A percentile compares a stretch with the other conserved stretches of the same genome.
Evolutionary conservation across 2,797 vertebrate species (phyloP).

Genomic region (Rhynchonycteris naso): DNA sequence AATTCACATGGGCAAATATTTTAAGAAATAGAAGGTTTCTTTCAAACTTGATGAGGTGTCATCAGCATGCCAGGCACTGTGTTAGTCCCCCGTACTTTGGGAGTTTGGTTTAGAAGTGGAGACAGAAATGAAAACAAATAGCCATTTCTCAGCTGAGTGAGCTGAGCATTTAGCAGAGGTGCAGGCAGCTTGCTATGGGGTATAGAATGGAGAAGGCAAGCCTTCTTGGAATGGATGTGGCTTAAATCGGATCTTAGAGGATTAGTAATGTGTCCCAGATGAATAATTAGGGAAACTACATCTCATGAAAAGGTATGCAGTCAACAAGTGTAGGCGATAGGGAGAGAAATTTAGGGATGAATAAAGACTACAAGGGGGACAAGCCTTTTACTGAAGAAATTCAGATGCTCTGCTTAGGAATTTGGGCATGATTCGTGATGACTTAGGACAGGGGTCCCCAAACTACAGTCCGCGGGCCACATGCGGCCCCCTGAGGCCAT

Average conservation of each 20-base stretch:
- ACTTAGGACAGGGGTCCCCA: too few relatives aligned
- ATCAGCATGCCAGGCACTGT: neutral
- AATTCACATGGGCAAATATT: slow-evolving; percentile 16
- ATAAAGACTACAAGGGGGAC: neutral
- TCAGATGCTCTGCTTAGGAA: slow-evolving; percentile 6
- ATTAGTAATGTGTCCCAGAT: neutral
- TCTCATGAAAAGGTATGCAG: slow-evolving; percentile 8
- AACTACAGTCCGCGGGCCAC: too few relatives aligned
- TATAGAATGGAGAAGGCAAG: neutral
- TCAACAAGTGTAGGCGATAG: neutral
- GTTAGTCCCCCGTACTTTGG: neutral
- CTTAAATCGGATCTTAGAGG: neutral
- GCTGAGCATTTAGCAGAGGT: neutral
- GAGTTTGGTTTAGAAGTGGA: slow-evolving; percentile 10
- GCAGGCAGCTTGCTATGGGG: neutral
- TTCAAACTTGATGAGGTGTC: neutral
- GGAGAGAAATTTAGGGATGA: neutral
- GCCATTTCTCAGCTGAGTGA: neutral
- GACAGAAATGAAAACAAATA: neutral
- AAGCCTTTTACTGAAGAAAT: neutral
- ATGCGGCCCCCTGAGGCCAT: too few relatives aligned
- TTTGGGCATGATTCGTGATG: neutral
- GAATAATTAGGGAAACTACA: neutral
- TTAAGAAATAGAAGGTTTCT: slow-evolving; percentile 1
- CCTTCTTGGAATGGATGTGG: neutral